A percentile compares a stretch with the other conserved stretches of the same genome.
These are phyloP conservation scores for Gopherus evgoodei DNA, from an alignment of 2,113 vertebrate species.

Conservation along the genomic window DNA sequence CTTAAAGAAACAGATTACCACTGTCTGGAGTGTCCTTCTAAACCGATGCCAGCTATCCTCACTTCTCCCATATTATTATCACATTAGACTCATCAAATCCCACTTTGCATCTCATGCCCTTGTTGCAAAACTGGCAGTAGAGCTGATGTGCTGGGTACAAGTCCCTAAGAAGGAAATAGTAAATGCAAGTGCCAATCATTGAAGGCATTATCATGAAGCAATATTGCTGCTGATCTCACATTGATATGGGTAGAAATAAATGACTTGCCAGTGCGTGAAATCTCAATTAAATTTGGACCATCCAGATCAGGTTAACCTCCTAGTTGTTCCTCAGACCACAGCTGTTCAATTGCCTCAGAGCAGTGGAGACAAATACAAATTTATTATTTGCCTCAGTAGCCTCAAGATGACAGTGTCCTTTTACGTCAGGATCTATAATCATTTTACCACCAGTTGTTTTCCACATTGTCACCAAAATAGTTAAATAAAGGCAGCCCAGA, in stretches of 20 bases:
- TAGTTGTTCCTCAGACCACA: background rate
- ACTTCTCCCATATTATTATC: background rate
- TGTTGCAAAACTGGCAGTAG: background rate
- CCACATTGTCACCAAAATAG: background rate
- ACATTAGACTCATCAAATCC: background rate
- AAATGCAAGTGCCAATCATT: background rate
- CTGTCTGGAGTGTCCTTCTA: background rate
- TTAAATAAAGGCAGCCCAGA: background rate
- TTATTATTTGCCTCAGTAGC: background rate
- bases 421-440: fast-evolving
- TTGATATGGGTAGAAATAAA: background rate
- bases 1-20: fast-evolving
- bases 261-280: background rate
- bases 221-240: slow-evolving; percentile 7
- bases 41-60: background rate
- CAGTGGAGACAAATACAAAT: background rate
- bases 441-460: background rate
- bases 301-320: background rate
- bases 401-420: background rate
- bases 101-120: background rate
- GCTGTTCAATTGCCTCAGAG: background rate
- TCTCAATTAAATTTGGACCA: background rate
- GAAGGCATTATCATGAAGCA: background rate
- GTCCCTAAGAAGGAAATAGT: background rate
- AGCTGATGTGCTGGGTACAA: background rate